Conservation (phyloP, 2,797 vertebrate species). For the Tympanoctomys barrerae region DNA sequence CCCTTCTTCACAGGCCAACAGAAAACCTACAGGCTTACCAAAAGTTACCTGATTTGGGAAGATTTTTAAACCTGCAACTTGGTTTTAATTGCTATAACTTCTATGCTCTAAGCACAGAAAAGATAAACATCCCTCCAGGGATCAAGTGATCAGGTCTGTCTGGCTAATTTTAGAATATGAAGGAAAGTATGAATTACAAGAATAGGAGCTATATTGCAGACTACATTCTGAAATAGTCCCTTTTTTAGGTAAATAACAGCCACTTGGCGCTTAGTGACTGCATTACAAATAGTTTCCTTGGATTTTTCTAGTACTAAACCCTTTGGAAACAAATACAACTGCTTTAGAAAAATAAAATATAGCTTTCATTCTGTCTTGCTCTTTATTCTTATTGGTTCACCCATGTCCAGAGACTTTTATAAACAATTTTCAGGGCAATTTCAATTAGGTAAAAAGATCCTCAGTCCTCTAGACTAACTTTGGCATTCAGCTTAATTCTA, state of each 20-base stretch:
- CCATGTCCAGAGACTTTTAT: conserved; percentile 58
- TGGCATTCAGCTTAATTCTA: conserved; percentile 29
- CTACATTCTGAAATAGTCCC: conserved; percentile 56
- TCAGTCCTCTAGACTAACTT: background rate
- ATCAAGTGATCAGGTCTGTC: conserved; percentile 66
- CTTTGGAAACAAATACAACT: conserved; percentile 76
- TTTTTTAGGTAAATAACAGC: conserved; percentile 78
- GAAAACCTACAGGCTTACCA: background rate
- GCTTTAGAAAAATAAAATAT: conserved; percentile 81
- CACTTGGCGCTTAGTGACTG: conserved; percentile 64
- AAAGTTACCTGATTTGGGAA: background rate
- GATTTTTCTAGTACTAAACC: conserved; percentile 70
- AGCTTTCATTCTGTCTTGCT: conserved; percentile 34
- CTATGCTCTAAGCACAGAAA: background rate
- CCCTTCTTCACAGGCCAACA: background rate
- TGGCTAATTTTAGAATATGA: conserved; percentile 72
- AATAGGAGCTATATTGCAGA: conserved; percentile 72
- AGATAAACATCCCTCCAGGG: conserved; percentile 51
- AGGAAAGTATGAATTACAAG: conserved; percentile 53
- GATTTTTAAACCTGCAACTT: background rate
- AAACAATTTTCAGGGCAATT: conserved; percentile 72
- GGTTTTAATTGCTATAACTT: background rate
- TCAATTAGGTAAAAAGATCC: conserved; percentile 51
- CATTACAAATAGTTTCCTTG: conserved; percentile 82
- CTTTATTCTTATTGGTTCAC: conserved; percentile 64